Evolutionary conservation across 2,888 invertebrate genomes (phyloP).

Genomic region (Hipparchia sbordonii): DNA sequence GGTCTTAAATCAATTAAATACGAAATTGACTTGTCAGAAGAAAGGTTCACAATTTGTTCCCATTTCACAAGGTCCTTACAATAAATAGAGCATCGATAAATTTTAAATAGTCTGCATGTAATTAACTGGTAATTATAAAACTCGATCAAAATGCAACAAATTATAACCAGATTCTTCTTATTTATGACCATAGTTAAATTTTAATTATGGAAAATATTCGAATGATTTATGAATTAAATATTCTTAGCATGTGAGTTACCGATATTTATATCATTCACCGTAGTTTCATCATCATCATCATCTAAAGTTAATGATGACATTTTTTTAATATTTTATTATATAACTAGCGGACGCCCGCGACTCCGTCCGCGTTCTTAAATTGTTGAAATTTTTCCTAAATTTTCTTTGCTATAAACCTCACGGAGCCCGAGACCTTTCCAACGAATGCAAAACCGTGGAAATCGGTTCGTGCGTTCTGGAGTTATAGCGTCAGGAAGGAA

Average conservation of each 20-base stretch:
- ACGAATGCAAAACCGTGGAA: too few relatives aligned
- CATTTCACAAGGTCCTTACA: slow-evolving; percentile 1
- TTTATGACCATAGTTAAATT: neutral
- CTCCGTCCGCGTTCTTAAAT: too few relatives aligned
- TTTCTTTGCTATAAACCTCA: too few relatives aligned
- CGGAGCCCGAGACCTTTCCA: too few relatives aligned
- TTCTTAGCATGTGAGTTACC: neutral
- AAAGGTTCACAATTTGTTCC: slow-evolving; percentile 27
- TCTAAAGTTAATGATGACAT: too few relatives aligned
- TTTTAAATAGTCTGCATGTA: neutral
- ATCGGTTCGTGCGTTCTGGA: too few relatives aligned
- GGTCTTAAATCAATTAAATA: slow-evolving; percentile 68
- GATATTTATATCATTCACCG: too few relatives aligned
- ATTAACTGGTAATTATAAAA: slow-evolving; percentile 12
- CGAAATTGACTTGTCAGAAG: slow-evolving; percentile 38
- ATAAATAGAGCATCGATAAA: slow-evolving; percentile 14
- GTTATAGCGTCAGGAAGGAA: too few relatives aligned
- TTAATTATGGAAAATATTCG: neutral
- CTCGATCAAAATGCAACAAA: neutral
- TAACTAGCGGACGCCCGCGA: too few relatives aligned
- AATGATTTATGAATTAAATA: neutral
- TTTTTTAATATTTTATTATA: too few relatives aligned
- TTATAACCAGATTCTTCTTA: neutral
- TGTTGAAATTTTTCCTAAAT: too few relatives aligned
- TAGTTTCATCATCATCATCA: too few relatives aligned